Base-by-base conservation (phyloP, 2,888 invertebrate species). In the Dicranocentrus wangi region DNA sequence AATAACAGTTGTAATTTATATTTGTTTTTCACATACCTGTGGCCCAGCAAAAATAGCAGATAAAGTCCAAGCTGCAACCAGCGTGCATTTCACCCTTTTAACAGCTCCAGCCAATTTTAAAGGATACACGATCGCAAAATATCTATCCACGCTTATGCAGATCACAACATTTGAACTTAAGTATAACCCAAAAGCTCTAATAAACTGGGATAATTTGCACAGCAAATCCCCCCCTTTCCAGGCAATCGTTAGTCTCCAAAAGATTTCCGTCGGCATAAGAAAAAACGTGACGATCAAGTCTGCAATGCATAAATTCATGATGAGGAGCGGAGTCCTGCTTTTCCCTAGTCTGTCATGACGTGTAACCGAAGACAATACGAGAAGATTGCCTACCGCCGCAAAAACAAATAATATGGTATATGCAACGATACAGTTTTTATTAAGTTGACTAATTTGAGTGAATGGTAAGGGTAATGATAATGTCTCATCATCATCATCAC, bases 271-370 rank as follows among this genome's bases (percentile, higher is more conserved):
- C 8, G 94, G 94, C 86, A 94, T 93, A 89, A 93, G 93, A 84
- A 94, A 91, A 87, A 94, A 94, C 0, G 93, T 93, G 43, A 95
- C 95, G 69, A 95, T 92, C 85, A 95, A 89, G 88, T 95, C 95
- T 5, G 95, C 95, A 1, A 93, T 90, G 1, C 93, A 92, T 55
- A 95, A 89, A 88, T 95, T 93, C 76, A 93, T 91, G 88, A 95
- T 94, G 89, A 95, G 91, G 80, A 94, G 88, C 76, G 93, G 93
- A 65, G 95, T 93, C 43, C 94, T 89, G 0, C 93, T 93, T 87
- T 93, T 93, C 60, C 93, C 89, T 47, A 92, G 90, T 32, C 93
- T 89, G 15, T 80, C 63, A 39, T 82, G 80, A 42, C 60, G 55
- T 13, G 43, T 70, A 3, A 94, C 89, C 0, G 93, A 92, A 8